Evolutionary conservation across 2,113 vertebrate genomes (phyloP).

Genomic region (Epinephelus cyanopodus): DNA sequence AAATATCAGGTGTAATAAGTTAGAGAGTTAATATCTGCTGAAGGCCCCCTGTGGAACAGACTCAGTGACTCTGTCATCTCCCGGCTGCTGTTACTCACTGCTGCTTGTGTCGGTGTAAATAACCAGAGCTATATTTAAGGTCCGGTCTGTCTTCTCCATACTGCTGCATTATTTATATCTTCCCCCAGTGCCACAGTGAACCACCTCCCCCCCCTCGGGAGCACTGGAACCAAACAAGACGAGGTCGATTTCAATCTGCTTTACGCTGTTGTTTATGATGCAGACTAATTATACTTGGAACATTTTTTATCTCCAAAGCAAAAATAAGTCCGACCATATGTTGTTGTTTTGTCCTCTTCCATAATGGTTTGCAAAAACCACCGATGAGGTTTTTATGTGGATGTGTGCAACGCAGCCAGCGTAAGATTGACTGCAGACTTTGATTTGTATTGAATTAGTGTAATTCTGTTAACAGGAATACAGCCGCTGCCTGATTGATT

Average conservation of each 20-base stretch:
- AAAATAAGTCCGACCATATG: neutral
- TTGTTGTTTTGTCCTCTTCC: neutral
- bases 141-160: slow-evolving; percentile 58
- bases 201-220: neutral
- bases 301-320: slow-evolving; percentile 18
- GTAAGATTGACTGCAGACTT: slow-evolving; percentile 41
- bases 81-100: slow-evolving; percentile 61
- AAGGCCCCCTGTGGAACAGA: slow-evolving; percentile 5
- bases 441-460: slow-evolving; percentile 61
- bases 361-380: neutral
- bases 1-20: neutral
- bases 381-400: neutral
- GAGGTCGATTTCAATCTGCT: slow-evolving; percentile 54
- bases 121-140: slow-evolving; percentile 78
- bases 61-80: slow-evolving; percentile 33
- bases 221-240: slow-evolving; percentile 19
- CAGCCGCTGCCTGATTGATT: slow-evolving; percentile 57
- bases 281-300: slow-evolving; percentile 6
- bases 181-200: slow-evolving; percentile 27
- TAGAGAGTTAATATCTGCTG: slow-evolving; percentile 9
- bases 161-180: slow-evolving; percentile 76
- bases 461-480: slow-evolving; percentile 66
- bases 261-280: slow-evolving; percentile 44
- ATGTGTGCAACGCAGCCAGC: neutral
- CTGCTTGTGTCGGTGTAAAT: slow-evolving; percentile 70